Evolutionary conservation across 2,888 invertebrate species (phyloP), one percentile per base, ranked within the genome.

Genomic region (Harmothoe impar): DNA sequence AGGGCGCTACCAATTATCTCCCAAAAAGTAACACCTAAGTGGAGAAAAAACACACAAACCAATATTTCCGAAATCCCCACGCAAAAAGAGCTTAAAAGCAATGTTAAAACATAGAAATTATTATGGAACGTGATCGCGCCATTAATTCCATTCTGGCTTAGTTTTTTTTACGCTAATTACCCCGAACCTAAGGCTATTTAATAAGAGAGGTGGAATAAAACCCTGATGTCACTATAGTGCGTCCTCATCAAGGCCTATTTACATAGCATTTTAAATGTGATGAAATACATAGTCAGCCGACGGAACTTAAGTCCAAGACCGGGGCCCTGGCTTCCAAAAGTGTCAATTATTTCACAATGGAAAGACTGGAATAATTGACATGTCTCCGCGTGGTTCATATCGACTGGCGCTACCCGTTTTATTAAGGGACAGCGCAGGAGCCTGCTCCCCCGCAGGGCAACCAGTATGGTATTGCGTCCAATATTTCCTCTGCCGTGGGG

Each of bases 381-480:
- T 62, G 62, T 3, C 43, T 62, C 62, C 15, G 62, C 20, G n/a
- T 62, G 62, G 62, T 62, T 62, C 62, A 62, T 62, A 62, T 20
- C n/a, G 62, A 20, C 62, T 62, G n/a, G 62, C 12, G 20, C 62
- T 62, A 15, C 7, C n/a, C 7, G 62, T n/a, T 62, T 62, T 62
- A 62, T 62, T 62, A 62, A 62, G 10, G 62, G 62, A 20, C 20
- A n/a, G 62, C 62, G 20, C 23, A 62, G 62, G 62, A n/a, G 62
- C n/a, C 62, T 62, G n/a, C 62, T 43, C 10, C 43, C 43, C 43
- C 43, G 43, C 43, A 43, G 43, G 43, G 43, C 43, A 43, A 43
- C 1, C 62, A n/a, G 72, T 72, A 25, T 72, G 72, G 72, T 72
- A 72, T 72, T 72, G 72, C 72, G 31, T 72, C 72, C 72, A 72